A percentile compares a stretch with the other conserved stretches of the same genome.
These are phyloP conservation scores for Semicossyphus pulcher DNA, from an alignment of 2,113 vertebrate species.

Conservation along the genomic window DNA sequence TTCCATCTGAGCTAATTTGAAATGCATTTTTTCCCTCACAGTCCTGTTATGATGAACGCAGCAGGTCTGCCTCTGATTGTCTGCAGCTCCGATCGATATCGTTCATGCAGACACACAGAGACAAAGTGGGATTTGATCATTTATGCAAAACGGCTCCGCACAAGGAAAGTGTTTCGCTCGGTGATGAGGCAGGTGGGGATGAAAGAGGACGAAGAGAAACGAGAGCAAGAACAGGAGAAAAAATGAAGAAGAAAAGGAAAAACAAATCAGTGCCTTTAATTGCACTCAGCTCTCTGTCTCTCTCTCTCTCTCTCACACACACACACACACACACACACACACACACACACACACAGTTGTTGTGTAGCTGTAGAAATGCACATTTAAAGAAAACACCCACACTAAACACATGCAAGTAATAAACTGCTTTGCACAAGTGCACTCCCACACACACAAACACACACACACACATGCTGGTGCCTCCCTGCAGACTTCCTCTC, in stretches of 20 bases:
- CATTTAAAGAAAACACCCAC: not conserved
- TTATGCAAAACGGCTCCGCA: slow-evolving; percentile 23
- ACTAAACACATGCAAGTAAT: not conserved
- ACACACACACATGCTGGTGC: not conserved
- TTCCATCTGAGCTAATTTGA: slow-evolving; percentile 18
- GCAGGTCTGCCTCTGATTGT: slow-evolving; percentile 27
- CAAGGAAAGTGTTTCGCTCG: not conserved
- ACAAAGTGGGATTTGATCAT: slow-evolving; percentile 10
- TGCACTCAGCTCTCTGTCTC: no score
- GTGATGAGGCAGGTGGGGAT: slow-evolving; percentile 18
- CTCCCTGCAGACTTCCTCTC: slow-evolving; percentile 35
- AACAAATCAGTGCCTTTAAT: slow-evolving; percentile 7
- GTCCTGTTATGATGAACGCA: slow-evolving; percentile 16
- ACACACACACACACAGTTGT: not conserved
- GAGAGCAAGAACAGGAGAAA: not conserved
- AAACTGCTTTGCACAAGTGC: not conserved
- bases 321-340: slow-evolving; percentile 4
- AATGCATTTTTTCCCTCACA: slow-evolving; percentile 8
- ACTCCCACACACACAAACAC: not conserved
- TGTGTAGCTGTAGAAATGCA: not conserved
- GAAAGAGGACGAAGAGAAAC: not conserved
- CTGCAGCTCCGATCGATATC: slow-evolving; percentile 31
- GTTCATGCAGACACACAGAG: slow-evolving; percentile 15
- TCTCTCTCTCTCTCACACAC: no score
- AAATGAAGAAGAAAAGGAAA: not conserved